Evolutionary conservation across 1,140 invertebrate species (phyloP), one percentile per base, ranked within the genome.

Genomic region (Meloidogyne floridensis): DNA sequence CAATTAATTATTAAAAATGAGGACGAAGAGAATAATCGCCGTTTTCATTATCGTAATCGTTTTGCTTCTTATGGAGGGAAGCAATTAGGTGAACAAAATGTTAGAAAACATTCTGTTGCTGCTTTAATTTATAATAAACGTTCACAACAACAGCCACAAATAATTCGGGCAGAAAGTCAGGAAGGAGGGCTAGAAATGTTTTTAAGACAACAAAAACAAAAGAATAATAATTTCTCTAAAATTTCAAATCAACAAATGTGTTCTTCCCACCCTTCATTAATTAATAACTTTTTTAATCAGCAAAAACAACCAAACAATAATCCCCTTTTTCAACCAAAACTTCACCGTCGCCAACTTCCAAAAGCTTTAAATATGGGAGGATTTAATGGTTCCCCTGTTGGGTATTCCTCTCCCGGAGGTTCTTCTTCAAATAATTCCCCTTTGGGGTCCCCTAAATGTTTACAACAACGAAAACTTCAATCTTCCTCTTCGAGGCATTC

Each of bases 261-360:
- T 65, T 65, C 15, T n/a, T 65, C 59, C 7, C 59, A 65, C n/a
- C 59, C 59, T 65, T 65, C 59, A 65, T 65, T 65, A 65, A 59
- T 59, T 47, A 47, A 47, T 47, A 47, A 47, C 7, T 47, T 47
- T 15, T 59, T 59, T 15, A 59, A 59, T 59, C 15, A 65, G 7
- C 15, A 65, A n/a, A 65, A 65, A 65, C 10, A 65, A 6, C 15
- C 18, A n/a, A 65, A 65, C 7, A 59, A 59, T 59, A n/a, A 59
- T 15, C 15, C 56, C 5, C 13, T 47, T 47, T 47, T 47, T 47
- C 47, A 47, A 47, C 47, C 4, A 47, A 47, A 47, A 47, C 47
- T 32, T 32, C 32, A 47, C 4, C 47, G 47, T 47, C 47, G 47
- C 5, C 47, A 47, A 47, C 47, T 47, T 47, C 47, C 47, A 47